Evolutionary conservation across 2,113 vertebrate species (phyloP).

Genomic region (Fulica atra): DNA sequence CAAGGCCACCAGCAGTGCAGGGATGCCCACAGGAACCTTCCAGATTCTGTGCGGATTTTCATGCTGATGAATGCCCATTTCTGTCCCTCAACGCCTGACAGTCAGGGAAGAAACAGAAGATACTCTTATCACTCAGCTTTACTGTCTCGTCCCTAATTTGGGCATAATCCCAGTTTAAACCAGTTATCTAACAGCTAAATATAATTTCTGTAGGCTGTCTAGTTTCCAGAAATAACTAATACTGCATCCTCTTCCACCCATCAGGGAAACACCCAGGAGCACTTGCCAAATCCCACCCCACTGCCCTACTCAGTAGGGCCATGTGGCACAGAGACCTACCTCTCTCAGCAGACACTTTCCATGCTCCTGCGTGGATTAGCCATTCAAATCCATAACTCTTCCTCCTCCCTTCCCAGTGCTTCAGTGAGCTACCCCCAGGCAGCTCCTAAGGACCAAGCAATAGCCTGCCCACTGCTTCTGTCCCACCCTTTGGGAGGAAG

Average conservation of each 20-base stretch:
- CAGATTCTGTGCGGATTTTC: background rate
- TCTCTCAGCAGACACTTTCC: background rate
- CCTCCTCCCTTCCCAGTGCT: background rate
- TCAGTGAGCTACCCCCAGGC: background rate
- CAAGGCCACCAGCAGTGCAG: background rate
- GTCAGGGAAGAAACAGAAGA: background rate
- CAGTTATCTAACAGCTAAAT: slow-evolving; percentile 53
- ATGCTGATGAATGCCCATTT: background rate
- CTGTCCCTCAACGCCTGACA: background rate
- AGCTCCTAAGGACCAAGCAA: background rate
- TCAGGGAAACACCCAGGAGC: background rate
- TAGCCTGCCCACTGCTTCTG: background rate
- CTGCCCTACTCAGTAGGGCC: background rate
- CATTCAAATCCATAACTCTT: background rate
- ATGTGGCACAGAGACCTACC: background rate
- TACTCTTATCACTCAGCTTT: slow-evolving; percentile 50
- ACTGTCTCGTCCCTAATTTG: slow-evolving; percentile 35
- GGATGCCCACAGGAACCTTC: background rate
- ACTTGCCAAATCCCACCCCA: background rate
- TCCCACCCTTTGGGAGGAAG: background rate
- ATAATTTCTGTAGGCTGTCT: slow-evolving; percentile 26
- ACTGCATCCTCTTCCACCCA: background rate
- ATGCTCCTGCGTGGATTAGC: background rate
- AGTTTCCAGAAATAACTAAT: slow-evolving; percentile 48
- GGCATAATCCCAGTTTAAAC: slow-evolving; percentile 60